Base-by-base conservation (phyloP, 2,113 vertebrate genomes). In the Microcebus griseorufus region DNA sequence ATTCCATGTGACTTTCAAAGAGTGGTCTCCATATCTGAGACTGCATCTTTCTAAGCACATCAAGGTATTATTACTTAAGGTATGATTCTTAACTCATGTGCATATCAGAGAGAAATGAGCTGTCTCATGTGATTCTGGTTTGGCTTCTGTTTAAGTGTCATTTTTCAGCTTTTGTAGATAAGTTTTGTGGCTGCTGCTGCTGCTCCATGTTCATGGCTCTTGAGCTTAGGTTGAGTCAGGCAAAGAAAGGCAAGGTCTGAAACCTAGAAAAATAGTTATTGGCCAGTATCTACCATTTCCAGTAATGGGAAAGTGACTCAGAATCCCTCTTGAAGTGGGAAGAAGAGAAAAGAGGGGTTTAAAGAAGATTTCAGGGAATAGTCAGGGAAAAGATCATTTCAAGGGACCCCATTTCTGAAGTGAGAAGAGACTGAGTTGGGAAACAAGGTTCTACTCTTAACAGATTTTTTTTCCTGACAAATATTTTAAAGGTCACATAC, bases 401-500 rank as follows among this genome's bases (percentile, higher is more conserved):
- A 79, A 51, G 65, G 18, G 18, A 76, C 60, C 80, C 5, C n/a
- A 13, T 51, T 79, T 96, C 20, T 84, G 27, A 96, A 92, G 23
- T 92, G 32, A 95, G 60, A 72, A 92, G 55, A 96, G 10, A 55
- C 39, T 69, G 58, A 65, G 27, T 83, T 88, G 90, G 90, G 90
- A 97, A 90, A 97, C 27, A 45, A 96, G 5, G 23, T 75, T 96
- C 48, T 92, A 48, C 3, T 90, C 55, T 90, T 79, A 67, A 16
- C 51, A 97, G 62, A 73, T 37, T 48, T 81, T 84, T 96, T 95
- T 94, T n/a, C 92, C 92, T 93, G 79, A 86, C 76, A 95, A 97
- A 93, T 95, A 92, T 69, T 92, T 97, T 98, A 98, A 98, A 98
- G 97, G 98, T 98, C 98, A 98, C 95, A 94, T 79, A 81, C 34